Conservation (phyloP, 2,888 invertebrate genomes). For the Crossocerus cetratus region DNA sequence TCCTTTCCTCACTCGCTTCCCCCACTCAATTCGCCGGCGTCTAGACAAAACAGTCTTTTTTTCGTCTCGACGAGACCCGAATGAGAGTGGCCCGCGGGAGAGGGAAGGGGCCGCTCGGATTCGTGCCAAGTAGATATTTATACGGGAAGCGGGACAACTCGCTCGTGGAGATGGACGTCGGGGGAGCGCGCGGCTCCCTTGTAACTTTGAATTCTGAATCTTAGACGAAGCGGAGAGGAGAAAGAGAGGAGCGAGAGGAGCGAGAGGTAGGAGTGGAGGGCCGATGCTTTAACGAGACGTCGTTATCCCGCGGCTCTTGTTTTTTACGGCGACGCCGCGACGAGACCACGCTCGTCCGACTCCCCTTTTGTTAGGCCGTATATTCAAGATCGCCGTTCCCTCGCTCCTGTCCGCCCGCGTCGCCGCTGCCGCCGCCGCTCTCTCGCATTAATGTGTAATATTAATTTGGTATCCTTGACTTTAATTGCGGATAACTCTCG, state of each 20-base stretch:
- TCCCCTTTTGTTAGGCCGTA: slow-evolving; percentile 13
- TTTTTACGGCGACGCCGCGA: slow-evolving; percentile 9
- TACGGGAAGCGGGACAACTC: slow-evolving; percentile 37
- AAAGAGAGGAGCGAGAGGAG: too few relatives aligned
- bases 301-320: slow-evolving; percentile 35
- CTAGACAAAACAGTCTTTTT: slow-evolving; percentile 53
- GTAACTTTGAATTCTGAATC: slow-evolving; percentile 16
- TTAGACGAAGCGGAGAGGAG: slow-evolving; percentile 11
- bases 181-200: slow-evolving; percentile 21
- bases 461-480: background rate
- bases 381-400: slow-evolving; percentile 6
- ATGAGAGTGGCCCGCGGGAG: slow-evolving; percentile 9
- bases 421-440: background rate
- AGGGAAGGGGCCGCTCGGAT: slow-evolving; percentile 43
- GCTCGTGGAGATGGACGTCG: slow-evolving; percentile 9
- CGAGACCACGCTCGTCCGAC: background rate
- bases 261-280: background rate
- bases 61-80: slow-evolving; percentile 28
- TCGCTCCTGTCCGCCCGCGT: background rate
- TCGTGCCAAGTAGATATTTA: slow-evolving; percentile 57
- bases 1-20: slow-evolving; percentile 25
- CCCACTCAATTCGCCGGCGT: slow-evolving; percentile 36
- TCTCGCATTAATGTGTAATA: slow-evolving; percentile 4
- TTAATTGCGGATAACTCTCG: background rate
- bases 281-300: slow-evolving; percentile 40